Evolutionary conservation across 2,797 vertebrate species (phyloP), one percentile per base, ranked within the genome.

Genomic region (Remorina albescens): DNA sequence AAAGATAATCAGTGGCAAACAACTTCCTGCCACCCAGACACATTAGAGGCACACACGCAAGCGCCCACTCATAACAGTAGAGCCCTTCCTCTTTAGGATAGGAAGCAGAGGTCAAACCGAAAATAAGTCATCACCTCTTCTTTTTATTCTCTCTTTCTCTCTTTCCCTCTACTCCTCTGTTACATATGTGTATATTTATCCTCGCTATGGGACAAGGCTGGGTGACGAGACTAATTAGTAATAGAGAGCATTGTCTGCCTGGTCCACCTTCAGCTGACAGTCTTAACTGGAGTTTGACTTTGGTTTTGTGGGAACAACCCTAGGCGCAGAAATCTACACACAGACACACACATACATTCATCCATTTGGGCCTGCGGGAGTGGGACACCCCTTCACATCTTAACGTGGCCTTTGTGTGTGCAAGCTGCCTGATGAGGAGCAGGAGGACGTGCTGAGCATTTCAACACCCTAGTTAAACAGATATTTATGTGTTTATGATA

Each of bases 21-120:
- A 86, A 82, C 83, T 77, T 85, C 88, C 86, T 77, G 74, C 84
- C 91, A 89, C 86, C 88, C 84, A 76, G 85, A 90, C 88, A 85
- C 90, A 92, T 91, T 92, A 92, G 81, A 85, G 57, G 78, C 64
- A 71, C 69, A 50, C 56, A 72, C 73, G 74, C 66, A 69, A 6
- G 46, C 41, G 26, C 54, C 39, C 71, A 49, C 44, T 78, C 70
- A 19, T 67, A 86, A 82, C 70, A 67, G 42, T 71, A 83, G 37
- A 84, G 84, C 87, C 66, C 66, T 74, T 62, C 80, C 70, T 84
- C 84, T 91, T 94, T 90, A 90, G 84, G 73, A 87, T 63, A 77
- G 76, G 73, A 93, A 82, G 88, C 85, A 81, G 90, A 94, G 92
- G 93, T 95, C 92, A 91, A 84, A 83, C 86, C 82, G 85, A 92